Evolutionary conservation across 2,888 invertebrate species (phyloP), one percentile per base, ranked within the genome.

Genomic region (Pseudoips prasinana): DNA sequence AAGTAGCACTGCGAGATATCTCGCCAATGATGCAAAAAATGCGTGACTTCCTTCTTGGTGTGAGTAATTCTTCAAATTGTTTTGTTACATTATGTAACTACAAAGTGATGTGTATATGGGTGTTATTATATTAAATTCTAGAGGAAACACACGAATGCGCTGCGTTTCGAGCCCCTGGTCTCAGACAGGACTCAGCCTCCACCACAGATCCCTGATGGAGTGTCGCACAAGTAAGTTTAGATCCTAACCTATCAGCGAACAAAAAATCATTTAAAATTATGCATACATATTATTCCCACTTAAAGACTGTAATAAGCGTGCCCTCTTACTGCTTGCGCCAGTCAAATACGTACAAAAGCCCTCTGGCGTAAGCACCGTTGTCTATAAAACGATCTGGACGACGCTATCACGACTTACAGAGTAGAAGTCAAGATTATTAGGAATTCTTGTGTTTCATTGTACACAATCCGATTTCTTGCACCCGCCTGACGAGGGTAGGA

Each of bases 151-250:
- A 91, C 79, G 1, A 83, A 87, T 37, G 90, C 93, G 0, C 65
- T 95, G 25, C 90, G 96, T 53, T 95, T 92, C 63, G 91, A 92
- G 47, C 92, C 94, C 19, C 73, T 87, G 1, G 6, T 95, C 22
- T 84, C 95, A 1, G 85, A 92, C 6, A 93, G 98, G 59, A 94
- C 94, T 31, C 96, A 95, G 68, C 96, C 96, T 10, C 93, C 88
- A 8, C 98, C 97, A 25, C 76, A 90, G 33, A 73, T 97, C 29
- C 98, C 96, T 9, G 95, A 92, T 43, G 98, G 97, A 6, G 93
- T 95, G 1, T 89, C 94, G 17, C 95, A 96, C 77, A 92, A 90
- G 72, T 83, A 68, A 63, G 73, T 45, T 33, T 26, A 6, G 17
- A 33, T 37, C 23, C 8, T 41, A 44, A 44, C 49, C 44, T 48